Conservation (phyloP, 2,797 vertebrate genomes). For the Bradypodion ventrale region DNA sequence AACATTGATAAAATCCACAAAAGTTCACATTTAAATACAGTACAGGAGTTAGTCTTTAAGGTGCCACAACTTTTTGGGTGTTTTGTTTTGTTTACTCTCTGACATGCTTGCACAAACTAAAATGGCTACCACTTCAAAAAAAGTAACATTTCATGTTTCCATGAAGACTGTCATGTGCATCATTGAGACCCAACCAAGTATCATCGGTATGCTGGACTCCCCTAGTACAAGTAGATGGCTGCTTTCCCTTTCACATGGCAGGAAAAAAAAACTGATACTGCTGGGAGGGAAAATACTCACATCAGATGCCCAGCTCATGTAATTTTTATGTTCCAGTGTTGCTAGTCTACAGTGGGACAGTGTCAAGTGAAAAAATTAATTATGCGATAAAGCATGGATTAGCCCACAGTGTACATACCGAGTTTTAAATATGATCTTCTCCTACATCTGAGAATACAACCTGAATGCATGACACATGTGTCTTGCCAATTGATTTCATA, state of each 20-base stretch:
- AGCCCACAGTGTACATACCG: neutral
- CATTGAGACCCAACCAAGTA: neutral
- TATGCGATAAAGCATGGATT: neutral
- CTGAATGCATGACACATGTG: neutral
- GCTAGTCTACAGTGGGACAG: neutral
- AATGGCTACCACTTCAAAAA: too few relatives aligned
- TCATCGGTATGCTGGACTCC: neutral
- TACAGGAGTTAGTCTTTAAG: too few relatives aligned
- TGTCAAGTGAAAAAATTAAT: neutral
- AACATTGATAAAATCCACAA: too few relatives aligned
- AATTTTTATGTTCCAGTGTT: neutral
- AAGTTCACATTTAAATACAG: too few relatives aligned
- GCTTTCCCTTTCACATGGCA: neutral
- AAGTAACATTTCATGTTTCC: neutral
- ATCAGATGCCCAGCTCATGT: neutral
- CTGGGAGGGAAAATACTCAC: neutral
- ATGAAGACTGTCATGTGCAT: neutral
- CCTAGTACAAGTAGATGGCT: too few relatives aligned
- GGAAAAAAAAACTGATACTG: neutral
- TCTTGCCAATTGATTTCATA: neutral
- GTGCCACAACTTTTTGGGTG: too few relatives aligned
- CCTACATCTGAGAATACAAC: neutral
- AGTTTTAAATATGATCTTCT: neutral
- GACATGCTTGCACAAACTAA: too few relatives aligned
- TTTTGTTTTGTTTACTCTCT: too few relatives aligned